These are phyloP conservation scores for Pipistrellus kuhlii DNA, from an alignment of 2,797 vertebrate genomes.

Conservation along the genomic window DNA sequence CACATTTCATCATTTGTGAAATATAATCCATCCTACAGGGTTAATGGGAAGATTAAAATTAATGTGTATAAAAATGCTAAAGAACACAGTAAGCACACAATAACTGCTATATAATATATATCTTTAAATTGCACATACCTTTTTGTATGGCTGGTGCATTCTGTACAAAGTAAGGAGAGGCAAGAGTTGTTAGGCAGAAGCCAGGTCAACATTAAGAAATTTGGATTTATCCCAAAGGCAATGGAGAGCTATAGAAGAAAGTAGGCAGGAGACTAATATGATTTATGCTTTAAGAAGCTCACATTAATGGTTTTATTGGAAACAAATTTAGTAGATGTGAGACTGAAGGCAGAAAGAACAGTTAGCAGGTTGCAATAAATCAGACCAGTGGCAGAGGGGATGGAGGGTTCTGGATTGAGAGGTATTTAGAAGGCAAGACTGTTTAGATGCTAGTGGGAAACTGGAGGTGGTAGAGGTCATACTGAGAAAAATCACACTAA, in stretches of 20 bases:
- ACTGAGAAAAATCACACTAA: not conserved
- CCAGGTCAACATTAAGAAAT: not conserved
- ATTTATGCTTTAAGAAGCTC: not conserved
- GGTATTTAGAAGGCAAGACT: not conserved
- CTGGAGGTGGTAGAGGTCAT: not conserved
- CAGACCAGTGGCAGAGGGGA: not conserved
- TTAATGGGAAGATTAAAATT: not conserved
- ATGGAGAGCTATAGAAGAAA: not conserved
- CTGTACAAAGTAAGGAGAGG: not conserved
- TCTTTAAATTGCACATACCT: not conserved
- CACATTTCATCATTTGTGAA: slow-evolving; percentile 10
- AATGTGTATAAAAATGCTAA: not conserved
- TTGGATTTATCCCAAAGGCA: not conserved
- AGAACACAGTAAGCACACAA: not conserved
- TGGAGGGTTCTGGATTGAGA: not conserved
- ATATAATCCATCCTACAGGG: not conserved
- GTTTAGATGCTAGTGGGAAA: not conserved
- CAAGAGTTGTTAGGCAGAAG: not conserved
- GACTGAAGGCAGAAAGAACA: not conserved
- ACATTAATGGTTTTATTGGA: not conserved
- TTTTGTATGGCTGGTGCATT: not conserved
- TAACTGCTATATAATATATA: not conserved
- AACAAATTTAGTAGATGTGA: not conserved
- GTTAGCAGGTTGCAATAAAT: not conserved
- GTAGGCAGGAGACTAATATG: not conserved